Conservation (phyloP, 2,797 vertebrate species). For the Arnoldichthys spilopterus region DNA sequence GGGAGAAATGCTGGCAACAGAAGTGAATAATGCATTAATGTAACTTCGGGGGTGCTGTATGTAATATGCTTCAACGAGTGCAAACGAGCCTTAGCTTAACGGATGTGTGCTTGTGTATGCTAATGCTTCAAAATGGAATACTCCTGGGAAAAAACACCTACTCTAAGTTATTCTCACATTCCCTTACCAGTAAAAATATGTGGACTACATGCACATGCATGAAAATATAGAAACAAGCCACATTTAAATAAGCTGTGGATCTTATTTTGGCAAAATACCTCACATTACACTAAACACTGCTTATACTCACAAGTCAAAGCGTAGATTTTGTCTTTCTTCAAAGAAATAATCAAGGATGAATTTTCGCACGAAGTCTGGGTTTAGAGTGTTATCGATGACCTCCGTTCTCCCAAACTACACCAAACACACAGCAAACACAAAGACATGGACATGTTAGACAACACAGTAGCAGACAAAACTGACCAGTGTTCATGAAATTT, state of each 20-base stretch:
- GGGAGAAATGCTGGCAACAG: slow-evolving; percentile 27
- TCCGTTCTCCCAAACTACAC: slow-evolving; percentile 94
- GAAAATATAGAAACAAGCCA: background rate
- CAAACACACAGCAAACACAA: background rate
- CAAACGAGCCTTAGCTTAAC: slow-evolving; percentile 30
- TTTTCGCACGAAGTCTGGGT: slow-evolving; percentile 97
- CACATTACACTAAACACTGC: background rate
- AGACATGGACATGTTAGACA: background rate
- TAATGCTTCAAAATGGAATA: background rate
- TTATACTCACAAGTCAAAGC: slow-evolving; percentile 96
- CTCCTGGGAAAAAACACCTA: slow-evolving; percentile 8
- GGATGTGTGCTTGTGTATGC: slow-evolving; percentile 7
- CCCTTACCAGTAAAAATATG: background rate
- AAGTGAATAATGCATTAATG: slow-evolving; percentile 53
- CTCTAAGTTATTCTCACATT: background rate
- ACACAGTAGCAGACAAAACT: background rate
- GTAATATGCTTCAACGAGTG: slow-evolving; percentile 44
- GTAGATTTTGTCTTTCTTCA: slow-evolving; percentile 96
- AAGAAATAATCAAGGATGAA: slow-evolving; percentile 99
- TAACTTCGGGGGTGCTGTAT: slow-evolving; percentile 47
- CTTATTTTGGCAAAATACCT: background rate
- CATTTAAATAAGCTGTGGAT: background rate
- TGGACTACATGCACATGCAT: background rate
- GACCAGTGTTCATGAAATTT: background rate
- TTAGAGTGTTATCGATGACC: slow-evolving; percentile 97